Percentiles rank a stretch among this genome's conserved stretches.
Evolutionary conservation across 2,888 invertebrate species (phyloP).

Genomic region (Drosophila anceps): DNA sequence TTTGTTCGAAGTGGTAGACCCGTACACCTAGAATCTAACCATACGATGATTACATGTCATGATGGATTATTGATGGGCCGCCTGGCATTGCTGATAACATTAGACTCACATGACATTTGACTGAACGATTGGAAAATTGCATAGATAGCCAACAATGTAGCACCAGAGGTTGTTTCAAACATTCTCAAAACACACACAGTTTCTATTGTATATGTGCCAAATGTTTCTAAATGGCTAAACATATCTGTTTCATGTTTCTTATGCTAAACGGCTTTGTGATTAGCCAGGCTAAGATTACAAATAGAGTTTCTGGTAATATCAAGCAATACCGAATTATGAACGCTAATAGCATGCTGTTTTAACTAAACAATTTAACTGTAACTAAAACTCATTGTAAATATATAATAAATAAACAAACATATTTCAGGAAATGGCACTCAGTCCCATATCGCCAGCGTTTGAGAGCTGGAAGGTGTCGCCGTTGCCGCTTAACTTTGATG

Average conservation of each 20-base stretch:
- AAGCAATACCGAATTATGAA: background rate
- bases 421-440: constrained; percentile 88
- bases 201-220: background rate
- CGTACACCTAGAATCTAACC: constrained; percentile 9
- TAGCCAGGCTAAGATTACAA: background rate
- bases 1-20: constrained; percentile 12
- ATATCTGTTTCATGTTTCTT: too few relatives aligned
- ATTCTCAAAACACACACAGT: background rate
- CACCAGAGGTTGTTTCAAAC: background rate
- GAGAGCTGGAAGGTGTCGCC: constrained; percentile 90
- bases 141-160: constrained; percentile 41
- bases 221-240: too few relatives aligned
- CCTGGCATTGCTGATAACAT: constrained; percentile 47
- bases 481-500: constrained; percentile 88
- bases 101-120: constrained; percentile 59
- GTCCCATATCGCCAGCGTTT: constrained; percentile 88
- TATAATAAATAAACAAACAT: background rate
- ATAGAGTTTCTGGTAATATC: background rate
- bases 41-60: constrained; percentile 41
- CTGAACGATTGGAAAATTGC: constrained; percentile 36
- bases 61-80: constrained; percentile 35
- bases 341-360: too few relatives aligned
- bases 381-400: background rate
- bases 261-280: too few relatives aligned
- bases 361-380: background rate